phyloP scores from a whole-genome alignment of 2,888 invertebrate genomes.

The Reticulitermes lucifugus region DNA sequence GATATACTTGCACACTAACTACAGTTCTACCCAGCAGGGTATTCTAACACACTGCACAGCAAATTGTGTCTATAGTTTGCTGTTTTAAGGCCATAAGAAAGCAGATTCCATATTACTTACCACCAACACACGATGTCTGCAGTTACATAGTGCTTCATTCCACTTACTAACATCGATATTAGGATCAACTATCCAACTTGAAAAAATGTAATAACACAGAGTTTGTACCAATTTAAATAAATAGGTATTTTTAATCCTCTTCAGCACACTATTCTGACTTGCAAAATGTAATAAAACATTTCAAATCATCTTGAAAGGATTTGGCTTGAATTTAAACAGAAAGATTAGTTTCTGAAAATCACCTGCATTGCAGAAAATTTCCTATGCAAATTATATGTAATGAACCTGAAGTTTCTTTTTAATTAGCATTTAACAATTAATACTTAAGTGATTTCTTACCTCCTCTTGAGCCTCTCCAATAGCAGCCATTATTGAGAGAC shows the following conservation, averaged over 20 bases:
- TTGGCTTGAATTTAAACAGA: too few species aligned
- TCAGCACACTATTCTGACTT: too few species aligned
- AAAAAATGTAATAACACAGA: too few species aligned
- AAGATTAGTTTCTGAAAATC: too few species aligned
- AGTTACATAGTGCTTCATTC: too few species aligned
- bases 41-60: conserved; percentile 4
- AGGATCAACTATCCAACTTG: too few species aligned
- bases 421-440: background rate
- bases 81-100: conserved; percentile 19
- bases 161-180: too few species aligned
- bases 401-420: background rate
- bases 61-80: background rate
- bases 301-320: too few species aligned
- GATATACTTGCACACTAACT: background rate
- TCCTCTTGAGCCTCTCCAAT: background rate
- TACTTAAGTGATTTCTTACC: background rate
- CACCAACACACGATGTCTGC: background rate
- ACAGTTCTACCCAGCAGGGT: background rate
- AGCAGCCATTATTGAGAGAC: background rate
- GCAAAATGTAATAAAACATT: too few species aligned
- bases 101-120: background rate
- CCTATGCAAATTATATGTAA: background rate
- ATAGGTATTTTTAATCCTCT: too few species aligned
- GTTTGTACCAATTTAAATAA: too few species aligned
- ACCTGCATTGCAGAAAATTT: background rate